Conservation (phyloP, 2,888 invertebrate species). For the Acleris sparsana region DNA sequence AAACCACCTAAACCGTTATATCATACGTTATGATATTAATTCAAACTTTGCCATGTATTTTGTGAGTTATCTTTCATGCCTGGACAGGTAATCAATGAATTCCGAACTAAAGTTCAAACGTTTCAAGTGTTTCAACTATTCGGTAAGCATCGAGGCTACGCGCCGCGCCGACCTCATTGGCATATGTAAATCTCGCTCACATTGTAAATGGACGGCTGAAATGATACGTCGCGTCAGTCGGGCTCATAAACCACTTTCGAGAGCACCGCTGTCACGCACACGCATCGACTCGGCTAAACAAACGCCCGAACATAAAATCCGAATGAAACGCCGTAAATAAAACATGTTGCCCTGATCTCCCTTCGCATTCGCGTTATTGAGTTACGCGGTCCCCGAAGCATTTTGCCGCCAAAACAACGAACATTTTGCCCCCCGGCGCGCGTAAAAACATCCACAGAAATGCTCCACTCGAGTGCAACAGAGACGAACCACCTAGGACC, state of each 20-base stretch:
- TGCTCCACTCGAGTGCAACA: constrained; percentile 59
- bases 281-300: constrained; percentile 55
- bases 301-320: constrained; percentile 62
- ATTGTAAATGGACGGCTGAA: constrained; percentile 34
- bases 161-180: constrained; percentile 17
- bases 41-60: no score
- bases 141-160: not conserved
- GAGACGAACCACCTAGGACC: constrained; percentile 61
- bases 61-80: no score
- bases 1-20: no score
- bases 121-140: no score
- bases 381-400: constrained; percentile 81
- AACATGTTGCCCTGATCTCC: constrained; percentile 77
- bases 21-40: no score
- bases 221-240: constrained; percentile 52
- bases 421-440: constrained; percentile 83
- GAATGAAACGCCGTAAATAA: constrained; percentile 82
- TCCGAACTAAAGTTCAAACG: no score
- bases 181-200: constrained; percentile 34
- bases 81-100: no score
- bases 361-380: constrained; percentile 79
- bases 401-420: constrained; percentile 84
- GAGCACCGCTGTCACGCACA: constrained; percentile 61
- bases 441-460: constrained; percentile 78
- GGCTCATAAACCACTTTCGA: constrained; percentile 46